These are phyloP conservation scores for Thaleichthys pacificus DNA, from an alignment of 2,797 vertebrate species.

Conservation along the genomic window DNA sequence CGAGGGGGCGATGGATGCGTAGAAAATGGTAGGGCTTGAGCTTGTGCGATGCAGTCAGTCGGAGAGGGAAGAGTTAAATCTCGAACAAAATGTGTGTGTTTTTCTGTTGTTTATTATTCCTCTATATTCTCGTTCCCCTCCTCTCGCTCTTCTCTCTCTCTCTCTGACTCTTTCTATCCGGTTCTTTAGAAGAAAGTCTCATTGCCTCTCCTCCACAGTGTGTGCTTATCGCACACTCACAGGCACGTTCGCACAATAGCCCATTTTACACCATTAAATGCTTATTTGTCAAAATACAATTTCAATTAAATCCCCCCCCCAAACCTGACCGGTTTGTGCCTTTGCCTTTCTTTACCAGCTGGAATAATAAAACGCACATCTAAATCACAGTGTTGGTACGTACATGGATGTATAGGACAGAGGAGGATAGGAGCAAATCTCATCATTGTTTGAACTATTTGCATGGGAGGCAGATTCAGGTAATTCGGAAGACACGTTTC, in stretches of 20 bases:
- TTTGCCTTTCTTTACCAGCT: constrained; percentile 52
- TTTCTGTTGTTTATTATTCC: constrained; percentile 58
- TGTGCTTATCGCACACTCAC: constrained; percentile 77
- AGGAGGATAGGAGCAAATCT: not conserved
- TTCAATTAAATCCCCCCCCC: constrained; percentile 74
- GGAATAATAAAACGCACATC: constrained; percentile 42
- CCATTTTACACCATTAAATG: constrained; percentile 81
- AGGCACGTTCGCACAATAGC: constrained; percentile 78
- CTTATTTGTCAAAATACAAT: constrained; percentile 84
- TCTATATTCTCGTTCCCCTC: constrained; percentile 35
- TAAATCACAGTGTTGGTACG: constrained; percentile 25
- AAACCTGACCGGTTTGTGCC: constrained; percentile 55
- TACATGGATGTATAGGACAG: not conserved
- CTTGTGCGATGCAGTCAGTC: constrained; percentile 35
- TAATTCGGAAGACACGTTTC: constrained; percentile 19
- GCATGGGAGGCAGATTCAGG: constrained; percentile 13
- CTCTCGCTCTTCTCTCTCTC: too few relatives aligned
- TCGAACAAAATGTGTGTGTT: constrained; percentile 18
- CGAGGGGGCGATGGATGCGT: constrained; percentile 46
- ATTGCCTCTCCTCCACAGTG: constrained; percentile 74
- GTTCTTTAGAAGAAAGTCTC: constrained; percentile 70
- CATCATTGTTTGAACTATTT: constrained; percentile 25
- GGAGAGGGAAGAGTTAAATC: constrained; percentile 50
- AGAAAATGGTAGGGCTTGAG: constrained; percentile 77
- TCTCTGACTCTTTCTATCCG: not conserved